Percentiles rank a stretch among this genome's conserved stretches.
These are phyloP conservation scores for Gambusia yucatana DNA, from an alignment of 2,797 vertebrate species.

Conservation along the genomic window DNA sequence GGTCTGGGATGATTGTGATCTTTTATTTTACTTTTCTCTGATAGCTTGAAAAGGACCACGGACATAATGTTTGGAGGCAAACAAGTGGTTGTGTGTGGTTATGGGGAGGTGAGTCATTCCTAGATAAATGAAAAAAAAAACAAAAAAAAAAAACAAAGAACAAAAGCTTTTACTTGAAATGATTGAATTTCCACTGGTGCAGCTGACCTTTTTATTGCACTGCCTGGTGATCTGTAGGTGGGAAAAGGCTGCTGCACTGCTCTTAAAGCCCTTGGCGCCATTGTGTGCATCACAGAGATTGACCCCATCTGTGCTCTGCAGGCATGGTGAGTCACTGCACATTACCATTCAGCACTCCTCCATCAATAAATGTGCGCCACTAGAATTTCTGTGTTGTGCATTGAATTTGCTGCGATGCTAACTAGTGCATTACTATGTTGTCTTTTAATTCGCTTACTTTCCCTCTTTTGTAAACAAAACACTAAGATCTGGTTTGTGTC, in stretches of 20 bases:
- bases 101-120: slow-evolving; percentile 91
- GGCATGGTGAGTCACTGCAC: slow-evolving; percentile 87
- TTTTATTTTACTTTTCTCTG: slow-evolving; percentile 55
- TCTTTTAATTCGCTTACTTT: neutral
- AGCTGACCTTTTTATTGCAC: slow-evolving; percentile 13
- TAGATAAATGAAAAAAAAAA: neutral
- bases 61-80: slow-evolving; percentile 99
- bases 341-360: slow-evolving; percentile 9
- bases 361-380: slow-evolving; percentile 9
- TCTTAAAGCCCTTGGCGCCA: slow-evolving; percentile 94
- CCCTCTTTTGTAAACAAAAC: slow-evolving; percentile 6
- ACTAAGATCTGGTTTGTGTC: slow-evolving; percentile 22
- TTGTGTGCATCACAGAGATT: slow-evolving; percentile 97
- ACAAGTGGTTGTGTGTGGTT: slow-evolving; percentile 97
- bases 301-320: slow-evolving; percentile 99
- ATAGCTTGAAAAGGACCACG: slow-evolving; percentile 96
- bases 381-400: slow-evolving; percentile 6
- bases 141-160: neutral
- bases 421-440: neutral
- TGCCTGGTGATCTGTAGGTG: slow-evolving; percentile 80
- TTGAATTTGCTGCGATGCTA: slow-evolving; percentile 2
- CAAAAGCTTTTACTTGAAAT: slow-evolving; percentile 17
- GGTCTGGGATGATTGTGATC: slow-evolving; percentile 10
- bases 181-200: slow-evolving; percentile 7
- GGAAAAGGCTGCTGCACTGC: slow-evolving; percentile 98